Evolutionary conservation across 2,113 vertebrate species (phyloP).

Genomic region (Sialia sialis): DNA sequence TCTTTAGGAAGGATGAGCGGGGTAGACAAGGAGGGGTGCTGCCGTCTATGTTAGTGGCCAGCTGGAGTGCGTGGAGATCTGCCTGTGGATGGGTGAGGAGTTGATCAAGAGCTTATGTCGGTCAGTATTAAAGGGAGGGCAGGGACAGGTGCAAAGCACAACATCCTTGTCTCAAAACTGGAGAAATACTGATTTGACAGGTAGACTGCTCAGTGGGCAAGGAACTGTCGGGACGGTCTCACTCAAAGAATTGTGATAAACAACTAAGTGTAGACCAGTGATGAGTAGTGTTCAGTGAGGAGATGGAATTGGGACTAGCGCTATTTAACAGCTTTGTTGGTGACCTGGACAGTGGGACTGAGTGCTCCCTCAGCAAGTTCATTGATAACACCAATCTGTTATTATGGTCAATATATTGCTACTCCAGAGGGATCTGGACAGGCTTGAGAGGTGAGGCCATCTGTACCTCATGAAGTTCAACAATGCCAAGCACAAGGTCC

Average conservation of each 20-base stretch:
- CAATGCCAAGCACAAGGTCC: rapidly evolving
- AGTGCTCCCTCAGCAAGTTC: neutral
- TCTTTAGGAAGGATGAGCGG: neutral
- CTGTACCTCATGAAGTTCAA: neutral
- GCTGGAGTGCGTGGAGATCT: neutral
- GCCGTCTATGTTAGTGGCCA: neutral
- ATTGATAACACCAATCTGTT: neutral
- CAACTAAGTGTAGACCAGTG: neutral
- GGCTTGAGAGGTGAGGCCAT: neutral
- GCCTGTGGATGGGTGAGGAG: neutral
- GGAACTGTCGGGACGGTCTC: rapidly evolving
- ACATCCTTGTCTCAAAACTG: neutral
- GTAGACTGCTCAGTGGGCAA: neutral
- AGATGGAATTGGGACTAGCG: rapidly evolving
- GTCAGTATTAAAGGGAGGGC: neutral
- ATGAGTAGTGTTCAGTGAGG: neutral
- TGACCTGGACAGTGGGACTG: neutral
- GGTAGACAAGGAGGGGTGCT: neutral
- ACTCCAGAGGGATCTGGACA: neutral
- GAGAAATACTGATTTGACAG: neutral
- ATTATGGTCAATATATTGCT: neutral
- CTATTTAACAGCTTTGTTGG: neutral
- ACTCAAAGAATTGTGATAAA: neutral
- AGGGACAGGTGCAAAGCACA: neutral
- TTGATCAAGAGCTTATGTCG: neutral